phyloP scores from a whole-genome alignment of 2,797 vertebrate species.

The Labeo calbasu region DNA sequence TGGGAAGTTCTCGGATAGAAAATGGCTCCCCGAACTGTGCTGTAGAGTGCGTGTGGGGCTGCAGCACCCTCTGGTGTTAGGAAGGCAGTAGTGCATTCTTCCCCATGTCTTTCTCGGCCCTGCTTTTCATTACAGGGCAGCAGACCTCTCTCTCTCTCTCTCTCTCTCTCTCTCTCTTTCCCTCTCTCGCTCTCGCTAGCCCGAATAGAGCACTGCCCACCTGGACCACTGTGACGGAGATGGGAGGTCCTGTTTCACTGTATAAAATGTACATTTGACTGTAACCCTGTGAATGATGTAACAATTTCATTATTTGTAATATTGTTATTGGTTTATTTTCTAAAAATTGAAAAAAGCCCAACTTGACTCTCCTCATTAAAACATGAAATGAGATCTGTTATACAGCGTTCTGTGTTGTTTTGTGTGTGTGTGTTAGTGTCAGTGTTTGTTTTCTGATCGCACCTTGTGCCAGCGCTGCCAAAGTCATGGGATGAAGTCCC shows the following conservation, averaged over 20 bases:
- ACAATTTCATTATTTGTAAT: constrained; percentile 90
- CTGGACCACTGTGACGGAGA: constrained; percentile 82
- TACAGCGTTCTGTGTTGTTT: constrained; percentile 53
- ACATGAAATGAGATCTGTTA: constrained; percentile 75
- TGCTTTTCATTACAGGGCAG: constrained; percentile 37
- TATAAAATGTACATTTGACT: constrained; percentile 88
- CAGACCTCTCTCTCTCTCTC: constrained; percentile 26
- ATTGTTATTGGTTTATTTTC: constrained; percentile 89
- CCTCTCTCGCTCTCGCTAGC: constrained; percentile 11
- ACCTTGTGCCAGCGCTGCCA: not conserved
- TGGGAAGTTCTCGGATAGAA: constrained; percentile 66
- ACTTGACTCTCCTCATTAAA: constrained; percentile 86
- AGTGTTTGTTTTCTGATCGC: constrained; percentile 19
- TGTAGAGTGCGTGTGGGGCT: constrained; percentile 50
- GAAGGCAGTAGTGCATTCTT: constrained; percentile 56
- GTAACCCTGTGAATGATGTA: constrained; percentile 90
- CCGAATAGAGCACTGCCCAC: constrained; percentile 52
- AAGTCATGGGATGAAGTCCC: not conserved
- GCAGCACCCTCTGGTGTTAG: constrained; percentile 72
- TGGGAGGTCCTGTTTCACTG: constrained; percentile 80
- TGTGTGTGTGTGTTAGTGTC: constrained; percentile 2
- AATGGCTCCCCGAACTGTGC: constrained; percentile 72
- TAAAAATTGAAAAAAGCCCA: constrained; percentile 83
- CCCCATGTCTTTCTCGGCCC: constrained; percentile 41
- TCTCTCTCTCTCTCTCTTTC: not conserved